Percentiles rank a stretch among this genome's conserved stretches.
These are phyloP conservation scores for Parotocinclus haroldoi DNA, from an alignment of 2,797 vertebrate species.

Conservation along the genomic window DNA sequence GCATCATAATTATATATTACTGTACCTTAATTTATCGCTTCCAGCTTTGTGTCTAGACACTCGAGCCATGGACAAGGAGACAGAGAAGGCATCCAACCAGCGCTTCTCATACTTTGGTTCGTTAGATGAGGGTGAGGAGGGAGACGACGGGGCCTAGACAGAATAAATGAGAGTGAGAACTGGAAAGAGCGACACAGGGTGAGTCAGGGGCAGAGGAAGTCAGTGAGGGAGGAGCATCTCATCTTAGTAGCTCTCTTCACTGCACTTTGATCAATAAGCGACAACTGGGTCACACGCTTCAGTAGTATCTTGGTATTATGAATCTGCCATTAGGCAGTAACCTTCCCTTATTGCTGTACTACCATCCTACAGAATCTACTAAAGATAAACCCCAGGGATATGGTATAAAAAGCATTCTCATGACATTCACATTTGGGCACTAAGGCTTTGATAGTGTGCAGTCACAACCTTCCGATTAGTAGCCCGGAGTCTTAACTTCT, in stretches of 20 bases:
- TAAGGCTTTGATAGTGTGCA: too few relatives aligned
- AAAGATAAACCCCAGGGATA: too few relatives aligned
- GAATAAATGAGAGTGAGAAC: conserved; percentile 66
- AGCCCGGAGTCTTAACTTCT: too few relatives aligned
- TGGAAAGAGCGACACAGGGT: conserved; percentile 11
- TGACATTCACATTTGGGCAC: too few relatives aligned
- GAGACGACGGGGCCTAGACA: conserved; percentile 78
- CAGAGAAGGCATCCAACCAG: conserved; percentile 84
- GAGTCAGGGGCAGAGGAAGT: conserved; percentile 12
- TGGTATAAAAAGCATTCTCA: too few relatives aligned
- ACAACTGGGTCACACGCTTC: conserved; percentile 26
- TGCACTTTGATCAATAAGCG: conserved; percentile 39
- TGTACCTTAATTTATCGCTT: conserved; percentile 86
- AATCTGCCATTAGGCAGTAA: too few relatives aligned
- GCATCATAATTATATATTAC: conserved; percentile 65
- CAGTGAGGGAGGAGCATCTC: conserved; percentile 26
- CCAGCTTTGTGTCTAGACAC: conserved; percentile 88
- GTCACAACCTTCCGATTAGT: too few relatives aligned
- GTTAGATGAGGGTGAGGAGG: conserved; percentile 82
- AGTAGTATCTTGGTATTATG: conserved; percentile 1
- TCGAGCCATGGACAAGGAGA: conserved; percentile 87
- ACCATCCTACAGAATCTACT: too few relatives aligned
- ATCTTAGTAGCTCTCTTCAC: conserved; percentile 38
- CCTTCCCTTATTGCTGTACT: too few relatives aligned
- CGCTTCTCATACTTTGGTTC: conserved; percentile 92